Evolutionary conservation across 2,113 vertebrate species (phyloP).

Genomic region (Thomomys bottae): DNA sequence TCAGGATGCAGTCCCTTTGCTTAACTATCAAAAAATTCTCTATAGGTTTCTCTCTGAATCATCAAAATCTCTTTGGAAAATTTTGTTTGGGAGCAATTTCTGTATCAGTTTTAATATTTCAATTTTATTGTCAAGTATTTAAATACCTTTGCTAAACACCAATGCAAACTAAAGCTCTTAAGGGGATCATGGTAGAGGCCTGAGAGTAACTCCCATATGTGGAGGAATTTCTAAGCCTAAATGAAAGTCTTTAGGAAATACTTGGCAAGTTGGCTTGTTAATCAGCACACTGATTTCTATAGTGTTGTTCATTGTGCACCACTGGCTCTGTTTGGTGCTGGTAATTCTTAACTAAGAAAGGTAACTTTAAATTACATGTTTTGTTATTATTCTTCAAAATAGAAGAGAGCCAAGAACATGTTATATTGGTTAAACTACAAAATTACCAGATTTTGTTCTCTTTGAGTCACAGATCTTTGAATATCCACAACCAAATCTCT

Average conservation of each 20-base stretch:
- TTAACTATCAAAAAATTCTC: conserved; percentile 56
- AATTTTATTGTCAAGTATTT: conserved; percentile 77
- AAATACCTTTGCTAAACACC: conserved; percentile 67
- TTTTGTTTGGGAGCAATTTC: conserved; percentile 53
- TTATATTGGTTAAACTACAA: conserved; percentile 19
- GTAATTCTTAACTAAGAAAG: conserved; percentile 42
- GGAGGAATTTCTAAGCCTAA: conserved; percentile 61
- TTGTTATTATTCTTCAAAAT: conserved; percentile 57
- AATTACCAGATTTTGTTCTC: not conserved
- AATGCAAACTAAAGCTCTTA: conserved; percentile 60
- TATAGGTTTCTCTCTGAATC: conserved; percentile 55
- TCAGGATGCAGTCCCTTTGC: conserved; percentile 14
- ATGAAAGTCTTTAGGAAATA: conserved; percentile 63
- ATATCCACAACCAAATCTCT: not conserved
- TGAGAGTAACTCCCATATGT: conserved; percentile 58
- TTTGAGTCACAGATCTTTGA: not conserved
- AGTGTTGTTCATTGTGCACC: conserved; percentile 2
- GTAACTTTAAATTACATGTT: conserved; percentile 41
- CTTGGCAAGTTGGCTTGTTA: conserved; percentile 61
- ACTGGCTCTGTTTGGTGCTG: conserved; percentile 18
- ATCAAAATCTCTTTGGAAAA: conserved; percentile 65
- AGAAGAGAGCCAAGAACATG: not conserved
- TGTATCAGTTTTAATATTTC: conserved; percentile 74
- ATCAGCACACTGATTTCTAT: conserved; percentile 47
- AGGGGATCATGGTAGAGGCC: conserved; percentile 60